Base-by-base conservation (phyloP, 2,888 invertebrate genomes). In the Anoncus sp. region DNA sequence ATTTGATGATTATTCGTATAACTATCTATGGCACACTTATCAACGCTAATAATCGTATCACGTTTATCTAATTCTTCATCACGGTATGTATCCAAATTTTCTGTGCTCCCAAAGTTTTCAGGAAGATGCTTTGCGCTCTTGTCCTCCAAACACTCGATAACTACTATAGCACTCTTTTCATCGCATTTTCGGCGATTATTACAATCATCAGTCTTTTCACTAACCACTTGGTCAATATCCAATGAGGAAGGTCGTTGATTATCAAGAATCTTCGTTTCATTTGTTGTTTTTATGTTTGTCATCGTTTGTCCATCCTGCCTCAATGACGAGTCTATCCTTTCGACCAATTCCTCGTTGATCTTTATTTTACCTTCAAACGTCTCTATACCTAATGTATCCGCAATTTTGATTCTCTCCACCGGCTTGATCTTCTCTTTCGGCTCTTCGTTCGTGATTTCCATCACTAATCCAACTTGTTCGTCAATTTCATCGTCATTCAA, bases 11-110 rank as follows among this genome's bases (percentile, higher is more conserved):
- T 74, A 67, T 57, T 65, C 40, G 27, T 71, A 74, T 83, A 81
- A 70, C 85, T 87, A 87, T 59, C 86, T 89, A 90, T 90, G 89
- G 90, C 89, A 89, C 90, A 86, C 85, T 83, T 84, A 82, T 84
- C 82, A 80, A 78, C 84, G 83, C 84, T 85, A 85, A 60, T 63
- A 66, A 67, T 79, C 71, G 60, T 60, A 59, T 70, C 27, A 16
- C 53, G 47, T 40, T 65, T 70, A 31, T 76, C 75, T 47, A 53
- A 55, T 57, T 14, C 40, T 63, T 38, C 40, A 9, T 43, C 62
- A 27, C 51, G 22, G 18, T 43, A 45, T 38, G 45, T 49, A 59
- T 72, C 20, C 20, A 35, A 35, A 66, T 79, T 78, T 55, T 31
- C 22, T 18, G 27, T 31, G 22, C 70, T 18, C 57, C 10, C 43